Base-by-base conservation (phyloP, 2,113 vertebrate genomes). In the Illadopsis cleaveri region DNA sequence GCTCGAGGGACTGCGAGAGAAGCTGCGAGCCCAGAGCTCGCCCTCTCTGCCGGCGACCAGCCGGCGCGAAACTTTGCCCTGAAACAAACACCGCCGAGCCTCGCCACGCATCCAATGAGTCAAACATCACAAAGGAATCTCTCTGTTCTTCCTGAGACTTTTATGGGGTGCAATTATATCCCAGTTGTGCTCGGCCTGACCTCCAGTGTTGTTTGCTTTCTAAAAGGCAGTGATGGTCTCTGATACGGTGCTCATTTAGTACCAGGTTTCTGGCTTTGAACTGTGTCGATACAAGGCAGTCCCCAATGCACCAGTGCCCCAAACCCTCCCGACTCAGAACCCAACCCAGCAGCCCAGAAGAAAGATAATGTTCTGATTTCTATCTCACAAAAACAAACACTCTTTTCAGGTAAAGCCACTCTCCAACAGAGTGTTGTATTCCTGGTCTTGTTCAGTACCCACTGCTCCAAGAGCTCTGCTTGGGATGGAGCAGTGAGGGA, bases 1-100 rank as follows among this genome's bases (percentile, higher is more conserved):
- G 94, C 84, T 91, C 5, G 62, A 95, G 94, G 93, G 93, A 72
- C 78, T 77, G 68, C 54, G 70, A 81, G 84, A 72, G 82, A 91
- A 94, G 87, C 93, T 64, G 82, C 5, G 54, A 93, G 84, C 79
- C 93, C 93, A 75, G 87, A 62, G 64, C 54, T 85, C 5, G 62
- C 82, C 93, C 93, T 77, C 78, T 82, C 70, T 82, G 84, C 84
- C 25, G 22, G 61, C 50, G 16, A 64, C 56, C 82, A 86, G 85
- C 75, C 91, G 10, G 50, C 2, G 5, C 3, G 33, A 91, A 76
- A 60, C 84, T 72, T 86, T 89, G 91, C 70, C 93, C 93, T 12
- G 73, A 73, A 81, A 84, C 30, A 82, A 80, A 82, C 60, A 30
- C 35, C 5, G 45, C 76, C 1, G 2, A 57, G 53, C 51, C 54